Evolutionary conservation across 2,113 vertebrate species (phyloP), one percentile per base, ranked within the genome.

Genomic region (Hippocampus comes): DNA sequence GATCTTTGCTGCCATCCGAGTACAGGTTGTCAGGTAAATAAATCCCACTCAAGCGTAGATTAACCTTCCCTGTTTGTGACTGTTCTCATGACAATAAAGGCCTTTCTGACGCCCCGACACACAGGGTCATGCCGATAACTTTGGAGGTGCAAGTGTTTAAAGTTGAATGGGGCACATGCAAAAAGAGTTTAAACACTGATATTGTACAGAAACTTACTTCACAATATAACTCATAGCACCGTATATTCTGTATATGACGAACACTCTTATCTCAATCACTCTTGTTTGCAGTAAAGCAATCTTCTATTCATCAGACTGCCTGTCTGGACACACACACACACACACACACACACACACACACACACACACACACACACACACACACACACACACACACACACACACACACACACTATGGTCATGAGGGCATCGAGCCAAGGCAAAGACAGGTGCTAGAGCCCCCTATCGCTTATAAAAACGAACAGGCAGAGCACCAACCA

Each of bases 351-450:
- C 18, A 51, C 18, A 20, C 49, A 5, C 14, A 8, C 49, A 5
- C 17, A 20, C 15, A 51, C 14, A 17, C 15, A 51, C 20, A 53
- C 49, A 51, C 49, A 51, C 15, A 17, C 15, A 49, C 48, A 17
- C 4, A 12, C 2, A 51, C 49, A 34, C 11, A 4, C 63, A 20
- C 8, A 21, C 38, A 42, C n/a, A 64, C 20, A 7, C 20, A 5
- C 11, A 15, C 63, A 23, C 0, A 8, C 41, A 63, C 6, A 38
- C 18, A n/a, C 11, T 41, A 65, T 23, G 12, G n/a, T 10, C 41
- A 43, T 23, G 7, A 61, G 27, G 59, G 59, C 64, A 66, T 66
- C n/a, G 18, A 64, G 64, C 64, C 64, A 48, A 66, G 23, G n/a
- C 14, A n/a, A 21, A 41, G 9, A 30, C 15, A 41, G 20, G 61